These are phyloP conservation scores for Tenthredo scrophulariae DNA, from an alignment of 2,888 invertebrate species.

Conservation along the genomic window DNA sequence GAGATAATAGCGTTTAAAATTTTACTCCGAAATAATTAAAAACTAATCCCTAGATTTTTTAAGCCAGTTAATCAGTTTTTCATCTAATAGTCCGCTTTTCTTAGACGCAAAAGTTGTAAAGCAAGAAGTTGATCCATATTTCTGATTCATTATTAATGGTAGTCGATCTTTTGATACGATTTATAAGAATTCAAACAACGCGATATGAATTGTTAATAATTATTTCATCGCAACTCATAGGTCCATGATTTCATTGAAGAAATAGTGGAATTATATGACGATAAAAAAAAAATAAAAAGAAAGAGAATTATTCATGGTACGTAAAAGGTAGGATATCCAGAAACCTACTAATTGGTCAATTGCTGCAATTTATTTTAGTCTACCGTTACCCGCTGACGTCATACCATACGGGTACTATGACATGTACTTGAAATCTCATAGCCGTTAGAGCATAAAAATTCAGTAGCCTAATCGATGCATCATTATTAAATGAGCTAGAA, in stretches of 20 bases:
- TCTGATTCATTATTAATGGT: not conserved
- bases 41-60: not conserved
- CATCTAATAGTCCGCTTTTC: not conserved
- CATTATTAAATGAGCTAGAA: not conserved
- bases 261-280: not conserved
- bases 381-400: conserved; percentile 48
- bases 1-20: not conserved
- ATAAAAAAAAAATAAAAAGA: not conserved
- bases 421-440: not conserved
- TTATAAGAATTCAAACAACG: not conserved
- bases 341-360: conserved; percentile 43
- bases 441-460: not conserved
- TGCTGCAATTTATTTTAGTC: conserved; percentile 48
- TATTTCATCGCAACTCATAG: not conserved
- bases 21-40: no score
- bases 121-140: not conserved
- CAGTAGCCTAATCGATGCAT: not conserved
- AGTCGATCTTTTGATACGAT: not conserved
- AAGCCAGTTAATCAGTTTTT: not conserved
- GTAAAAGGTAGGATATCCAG: conserved; percentile 2
- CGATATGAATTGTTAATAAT: not conserved
- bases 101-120: not conserved
- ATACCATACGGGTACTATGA: conserved; percentile 11
- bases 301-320: not conserved
- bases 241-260: not conserved